phyloP scores from a whole-genome alignment of 2,888 invertebrate species.

The Acanthosepion pharaonis region DNA sequence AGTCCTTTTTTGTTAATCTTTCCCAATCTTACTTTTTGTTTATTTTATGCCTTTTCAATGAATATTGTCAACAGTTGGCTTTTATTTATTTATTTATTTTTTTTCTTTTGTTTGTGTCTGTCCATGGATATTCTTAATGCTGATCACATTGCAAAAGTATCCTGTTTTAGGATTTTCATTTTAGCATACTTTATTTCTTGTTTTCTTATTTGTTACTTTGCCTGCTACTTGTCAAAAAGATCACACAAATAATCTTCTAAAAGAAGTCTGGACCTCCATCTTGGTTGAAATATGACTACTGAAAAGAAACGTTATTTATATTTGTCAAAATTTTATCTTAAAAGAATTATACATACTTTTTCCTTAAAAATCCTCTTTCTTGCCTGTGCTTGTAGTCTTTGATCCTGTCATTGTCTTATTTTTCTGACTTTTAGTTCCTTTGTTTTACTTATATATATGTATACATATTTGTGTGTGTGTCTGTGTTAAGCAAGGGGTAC shows the following conservation, averaged over 20 bases:
- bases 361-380: too few relatives aligned
- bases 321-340: too few relatives aligned
- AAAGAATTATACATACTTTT: too few relatives aligned
- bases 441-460: too few relatives aligned
- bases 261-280: constrained; percentile 33
- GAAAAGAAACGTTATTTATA: background rate
- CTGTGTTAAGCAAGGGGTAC: too few relatives aligned
- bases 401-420: too few relatives aligned
- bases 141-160: background rate
- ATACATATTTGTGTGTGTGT: too few relatives aligned
- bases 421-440: too few relatives aligned
- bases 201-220: background rate
- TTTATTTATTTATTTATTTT: background rate
- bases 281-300: constrained; percentile 6
- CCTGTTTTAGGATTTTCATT: background rate
- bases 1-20: background rate
- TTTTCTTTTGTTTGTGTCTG: background rate
- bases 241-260: constrained; percentile 11
- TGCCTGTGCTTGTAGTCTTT: too few relatives aligned
- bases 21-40: background rate
- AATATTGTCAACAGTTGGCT: background rate
- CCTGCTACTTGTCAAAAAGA: background rate
- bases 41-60: background rate
- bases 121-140: background rate
- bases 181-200: background rate